These are phyloP conservation scores for Poeciliopsis prolifica DNA, from an alignment of 2,113 vertebrate species.

Conservation along the genomic window DNA sequence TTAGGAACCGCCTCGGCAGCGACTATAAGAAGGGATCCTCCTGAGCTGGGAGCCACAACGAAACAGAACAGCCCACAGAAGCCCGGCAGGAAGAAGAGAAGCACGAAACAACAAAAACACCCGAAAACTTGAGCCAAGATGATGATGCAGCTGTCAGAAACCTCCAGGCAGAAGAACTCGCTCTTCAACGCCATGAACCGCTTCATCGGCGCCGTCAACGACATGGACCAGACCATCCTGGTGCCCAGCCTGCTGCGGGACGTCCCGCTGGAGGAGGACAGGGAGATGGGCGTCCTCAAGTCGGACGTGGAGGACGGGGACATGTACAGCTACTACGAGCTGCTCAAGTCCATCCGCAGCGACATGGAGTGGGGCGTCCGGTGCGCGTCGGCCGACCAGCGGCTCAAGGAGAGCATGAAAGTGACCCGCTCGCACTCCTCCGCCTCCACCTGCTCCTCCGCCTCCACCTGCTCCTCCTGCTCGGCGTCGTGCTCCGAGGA, in stretches of 20 bases:
- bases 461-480: neutral
- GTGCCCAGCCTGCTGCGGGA: constrained; percentile 94
- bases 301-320: constrained; percentile 80
- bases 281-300: constrained; percentile 68
- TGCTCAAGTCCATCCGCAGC: constrained; percentile 94
- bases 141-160: constrained; percentile 90
- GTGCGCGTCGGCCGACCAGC: constrained; percentile 79
- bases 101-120: neutral
- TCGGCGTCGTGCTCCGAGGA: constrained; percentile 27
- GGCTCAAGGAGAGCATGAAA: constrained; percentile 82
- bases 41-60: neutral
- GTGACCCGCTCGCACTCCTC: constrained; percentile 70
- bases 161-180: constrained; percentile 91
- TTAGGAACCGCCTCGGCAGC: constrained; percentile 55
- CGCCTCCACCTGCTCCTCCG: constrained; percentile 40
- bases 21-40: constrained; percentile 15
- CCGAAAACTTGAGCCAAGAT: constrained; percentile 11
- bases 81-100: neutral
- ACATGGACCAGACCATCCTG: constrained; percentile 99
- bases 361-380: constrained; percentile 96
- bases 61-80: constrained; percentile 1
- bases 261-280: constrained; percentile 84
- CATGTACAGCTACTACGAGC: constrained; percentile 96
- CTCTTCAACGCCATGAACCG: constrained; percentile 97
- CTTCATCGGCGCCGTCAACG: constrained; percentile 95